Base-by-base conservation (phyloP, 2,113 vertebrate genomes). In the Pleuronectes platessa region DNA sequence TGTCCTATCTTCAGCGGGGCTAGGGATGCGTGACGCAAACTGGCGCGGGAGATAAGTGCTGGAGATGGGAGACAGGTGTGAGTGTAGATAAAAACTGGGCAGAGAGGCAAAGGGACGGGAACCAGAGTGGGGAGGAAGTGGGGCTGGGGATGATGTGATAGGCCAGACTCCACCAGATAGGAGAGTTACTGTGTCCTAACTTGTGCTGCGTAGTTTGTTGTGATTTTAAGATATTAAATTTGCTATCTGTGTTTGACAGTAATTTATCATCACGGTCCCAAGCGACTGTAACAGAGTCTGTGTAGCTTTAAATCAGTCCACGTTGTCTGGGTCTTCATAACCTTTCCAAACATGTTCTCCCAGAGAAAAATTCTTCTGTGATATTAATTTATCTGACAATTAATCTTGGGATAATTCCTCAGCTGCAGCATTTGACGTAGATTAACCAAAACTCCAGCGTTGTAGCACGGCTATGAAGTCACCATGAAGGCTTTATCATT, bases 1-100 rank as follows among this genome's bases (percentile, higher is more conserved):
- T 86, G 78, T 78, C 65, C 61, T 84, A 90, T 92, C 87, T 87
- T 74, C 24, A 27, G 72, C 83, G 58, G 75, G 68, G 51, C 76
- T 69, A 61, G 12, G 68, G 79, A 90, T 88, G 89, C 85, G 79
- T 82, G 86, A 80, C 69, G 35, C 77, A 89, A 71, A 76, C 76
- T 82, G 79, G 79, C 35, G 17, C 31, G 23, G 54, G 68, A 88
- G 90, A 92, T 93, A 87, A 88, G 79, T 80, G 76, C 49, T 81
- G 21, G 68, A 86, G 85, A 90, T 86, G 83, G 74, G 55, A 65
- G 24, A 81, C 78, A 47, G 79, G 87, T 82, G 79, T 84, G 70
- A 78, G 79, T 82, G 61, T 40, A 77, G 92, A 92, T 93, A 90
- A 90, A 18, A 72, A 18, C 35, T 61, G 59, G 47, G 55, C 21